These are phyloP conservation scores for Deroplatys truncata DNA, from an alignment of 2,888 invertebrate genomes.

Conservation along the genomic window DNA sequence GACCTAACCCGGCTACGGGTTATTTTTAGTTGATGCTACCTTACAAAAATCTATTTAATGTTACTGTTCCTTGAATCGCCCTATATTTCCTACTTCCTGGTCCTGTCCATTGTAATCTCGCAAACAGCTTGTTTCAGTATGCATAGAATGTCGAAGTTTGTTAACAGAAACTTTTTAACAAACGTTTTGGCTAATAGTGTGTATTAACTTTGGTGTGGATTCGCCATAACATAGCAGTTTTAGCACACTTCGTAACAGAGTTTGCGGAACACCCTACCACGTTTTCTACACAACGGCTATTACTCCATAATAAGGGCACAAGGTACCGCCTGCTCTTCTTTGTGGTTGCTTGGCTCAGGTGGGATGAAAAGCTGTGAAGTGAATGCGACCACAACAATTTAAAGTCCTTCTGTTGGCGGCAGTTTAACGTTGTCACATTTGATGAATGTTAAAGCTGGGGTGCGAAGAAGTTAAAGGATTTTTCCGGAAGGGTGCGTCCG, in stretches of 20 bases:
- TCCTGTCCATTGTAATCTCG: too few relatives aligned
- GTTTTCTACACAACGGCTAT: neutral
- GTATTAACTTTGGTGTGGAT: too few relatives aligned
- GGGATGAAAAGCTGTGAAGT: neutral
- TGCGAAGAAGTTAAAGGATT: neutral
- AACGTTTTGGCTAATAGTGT: too few relatives aligned
- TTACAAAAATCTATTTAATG: too few relatives aligned
- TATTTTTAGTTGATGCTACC: too few relatives aligned
- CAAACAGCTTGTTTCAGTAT: too few relatives aligned
- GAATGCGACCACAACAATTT: neutral
- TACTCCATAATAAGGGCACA: neutral
- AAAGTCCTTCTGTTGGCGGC: neutral
- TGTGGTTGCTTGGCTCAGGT: neutral
- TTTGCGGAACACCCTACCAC: neutral
- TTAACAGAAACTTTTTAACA: too few relatives aligned
- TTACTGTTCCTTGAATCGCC: too few relatives aligned
- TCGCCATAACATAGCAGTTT: neutral
- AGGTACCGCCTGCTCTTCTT: neutral
- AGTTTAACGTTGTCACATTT: neutral
- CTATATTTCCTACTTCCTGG: too few relatives aligned
- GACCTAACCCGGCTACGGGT: too few relatives aligned
- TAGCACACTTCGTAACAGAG: neutral
- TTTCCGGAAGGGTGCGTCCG: neutral
- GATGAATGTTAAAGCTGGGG: neutral
- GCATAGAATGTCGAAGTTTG: too few relatives aligned